Conservation (phyloP, 2,888 invertebrate genomes). For the Cordilura impudica region DNA sequence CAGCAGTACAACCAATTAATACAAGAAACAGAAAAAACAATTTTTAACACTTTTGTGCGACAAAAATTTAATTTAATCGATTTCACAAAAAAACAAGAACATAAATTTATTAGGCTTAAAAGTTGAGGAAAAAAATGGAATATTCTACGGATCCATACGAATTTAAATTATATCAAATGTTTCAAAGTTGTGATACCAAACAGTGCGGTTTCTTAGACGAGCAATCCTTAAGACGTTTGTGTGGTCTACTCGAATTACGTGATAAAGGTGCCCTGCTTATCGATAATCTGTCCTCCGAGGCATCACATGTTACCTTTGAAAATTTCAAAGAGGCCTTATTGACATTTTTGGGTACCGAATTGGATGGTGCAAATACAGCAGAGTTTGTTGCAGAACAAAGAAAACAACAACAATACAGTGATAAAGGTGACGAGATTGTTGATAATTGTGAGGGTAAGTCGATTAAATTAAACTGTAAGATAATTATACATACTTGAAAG, state of each 20-base stretch:
- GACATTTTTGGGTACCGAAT: constrained; percentile 82
- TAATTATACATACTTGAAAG: too few relatives aligned
- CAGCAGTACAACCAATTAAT: constrained; percentile 6
- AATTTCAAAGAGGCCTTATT: constrained; percentile 88
- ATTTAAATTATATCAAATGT: constrained; percentile 88
- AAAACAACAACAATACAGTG: constrained; percentile 23
- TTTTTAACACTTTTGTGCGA: background rate
- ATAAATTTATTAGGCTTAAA: constrained; percentile 2
- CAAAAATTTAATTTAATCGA: constrained; percentile 36
- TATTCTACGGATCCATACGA: constrained; percentile 84
- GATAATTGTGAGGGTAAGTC: constrained; percentile 56
- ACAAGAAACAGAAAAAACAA: constrained; percentile 20
- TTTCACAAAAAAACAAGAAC: constrained; percentile 25
- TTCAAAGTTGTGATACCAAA: constrained; percentile 87
- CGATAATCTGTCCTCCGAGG: constrained; percentile 80
- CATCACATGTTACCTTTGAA: constrained; percentile 82
- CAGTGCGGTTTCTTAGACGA: constrained; percentile 84
- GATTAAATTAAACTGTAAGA: background rate
- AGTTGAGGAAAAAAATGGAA: constrained; percentile 58
- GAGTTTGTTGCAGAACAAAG: constrained; percentile 27
- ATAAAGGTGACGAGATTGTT: background rate
- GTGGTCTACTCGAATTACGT: constrained; percentile 87
- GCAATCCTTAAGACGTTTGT: constrained; percentile 83
- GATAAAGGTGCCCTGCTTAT: constrained; percentile 83
- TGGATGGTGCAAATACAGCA: constrained; percentile 66